A percentile compares a stretch with the other conserved stretches of the same genome.
Conservation (phyloP, 2,797 vertebrate species). For the Odontamblyopus rebecca region DNA sequence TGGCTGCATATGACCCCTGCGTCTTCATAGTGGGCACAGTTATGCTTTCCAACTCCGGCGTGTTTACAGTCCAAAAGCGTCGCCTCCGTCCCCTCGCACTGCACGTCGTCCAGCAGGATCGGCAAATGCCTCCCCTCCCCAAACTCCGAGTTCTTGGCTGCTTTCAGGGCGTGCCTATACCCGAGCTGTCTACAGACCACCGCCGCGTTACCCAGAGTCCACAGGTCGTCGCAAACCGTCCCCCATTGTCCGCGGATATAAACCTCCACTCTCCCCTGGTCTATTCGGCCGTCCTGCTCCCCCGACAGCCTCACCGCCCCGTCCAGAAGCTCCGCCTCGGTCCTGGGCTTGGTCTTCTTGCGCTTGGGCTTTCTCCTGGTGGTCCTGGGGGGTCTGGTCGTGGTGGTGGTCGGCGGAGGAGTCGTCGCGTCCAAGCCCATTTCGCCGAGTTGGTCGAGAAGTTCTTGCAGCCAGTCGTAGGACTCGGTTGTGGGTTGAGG, state of each 20-base stretch:
- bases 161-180: conserved; percentile 76
- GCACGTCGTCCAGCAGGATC: conserved; percentile 89
- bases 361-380: conserved; percentile 57
- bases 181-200: conserved; percentile 93
- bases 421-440: conserved; percentile 11
- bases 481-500: conserved; percentile 50
- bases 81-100: conserved; percentile 82
- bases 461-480: conserved; percentile 71
- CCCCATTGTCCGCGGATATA: conserved; percentile 84
- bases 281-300: conserved; percentile 47
- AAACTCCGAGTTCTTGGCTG: conserved; percentile 86
- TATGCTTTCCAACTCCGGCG: conserved; percentile 77
- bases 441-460: conserved; percentile 48
- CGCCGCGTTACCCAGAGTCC: conserved; percentile 73
- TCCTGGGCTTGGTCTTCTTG: conserved; percentile 68
- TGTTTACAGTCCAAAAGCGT: conserved; percentile 86
- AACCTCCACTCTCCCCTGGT: conserved; percentile 86
- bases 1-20: conserved; percentile 86
- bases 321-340: background rate
- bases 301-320: conserved; percentile 83
- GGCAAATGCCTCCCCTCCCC: conserved; percentile 81
- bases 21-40: conserved; percentile 90
- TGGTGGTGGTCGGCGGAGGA: conserved; percentile 31
- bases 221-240: conserved; percentile 91
- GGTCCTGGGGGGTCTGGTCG: conserved; percentile 50